These are phyloP conservation scores for Brachionus koreanus DNA, from an alignment of 1,140 invertebrate species.

Conservation along the genomic window DNA sequence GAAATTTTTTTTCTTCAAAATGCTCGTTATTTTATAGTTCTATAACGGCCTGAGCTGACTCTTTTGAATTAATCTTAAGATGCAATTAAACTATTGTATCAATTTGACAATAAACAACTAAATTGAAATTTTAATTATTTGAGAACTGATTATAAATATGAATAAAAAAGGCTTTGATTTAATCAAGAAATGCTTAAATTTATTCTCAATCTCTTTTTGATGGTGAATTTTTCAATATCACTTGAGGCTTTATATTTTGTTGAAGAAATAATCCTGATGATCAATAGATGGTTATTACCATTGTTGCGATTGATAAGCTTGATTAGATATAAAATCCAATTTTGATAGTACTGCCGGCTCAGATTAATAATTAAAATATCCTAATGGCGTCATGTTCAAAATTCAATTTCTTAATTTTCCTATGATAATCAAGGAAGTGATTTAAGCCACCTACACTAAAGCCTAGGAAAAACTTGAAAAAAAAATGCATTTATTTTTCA, in stretches of 20 bases:
- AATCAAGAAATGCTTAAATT: not conserved
- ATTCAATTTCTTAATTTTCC: not conserved
- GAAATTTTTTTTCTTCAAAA: not conserved
- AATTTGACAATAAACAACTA: constrained; percentile 4
- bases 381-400: not conserved
- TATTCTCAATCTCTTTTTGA: not conserved
- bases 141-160: not conserved
- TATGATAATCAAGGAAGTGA: not conserved
- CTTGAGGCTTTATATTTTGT: constrained; percentile 8
- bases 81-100: constrained; percentile 8
- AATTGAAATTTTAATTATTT: not conserved
- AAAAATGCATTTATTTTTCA: not conserved
- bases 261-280: not conserved
- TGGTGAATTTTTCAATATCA: constrained; percentile 3
- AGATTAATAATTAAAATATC: not conserved
- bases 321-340: constrained; percentile 21
- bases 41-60: not conserved
- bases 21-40: not conserved
- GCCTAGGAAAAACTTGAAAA: not conserved
- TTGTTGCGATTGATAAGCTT: constrained; percentile 16
- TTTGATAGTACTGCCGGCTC: not conserved
- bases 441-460: not conserved
- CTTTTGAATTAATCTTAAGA: not conserved
- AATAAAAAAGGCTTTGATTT: not conserved
- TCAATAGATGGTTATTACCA: not conserved